Evolutionary conservation across 2,113 vertebrate genomes (phyloP).

Genomic region (Cochlearius cochlearius): DNA sequence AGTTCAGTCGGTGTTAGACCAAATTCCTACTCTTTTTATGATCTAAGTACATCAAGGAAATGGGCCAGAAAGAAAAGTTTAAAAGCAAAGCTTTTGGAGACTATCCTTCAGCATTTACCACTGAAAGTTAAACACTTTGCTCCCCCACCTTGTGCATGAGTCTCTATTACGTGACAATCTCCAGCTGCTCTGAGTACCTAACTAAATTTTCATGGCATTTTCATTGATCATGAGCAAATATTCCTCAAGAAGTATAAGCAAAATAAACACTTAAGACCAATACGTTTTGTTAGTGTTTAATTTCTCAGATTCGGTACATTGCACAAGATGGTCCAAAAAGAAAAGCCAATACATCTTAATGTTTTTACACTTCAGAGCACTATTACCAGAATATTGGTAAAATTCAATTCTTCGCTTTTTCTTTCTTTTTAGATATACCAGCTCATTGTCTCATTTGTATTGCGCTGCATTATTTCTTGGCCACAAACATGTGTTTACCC

Average conservation of each 20-base stretch:
- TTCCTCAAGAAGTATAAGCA: not conserved
- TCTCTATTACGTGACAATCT: not conserved
- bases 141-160: not conserved
- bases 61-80: not conserved
- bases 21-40: not conserved
- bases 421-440: not conserved
- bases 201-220: not conserved
- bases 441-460: not conserved
- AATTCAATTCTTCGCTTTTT: not conserved
- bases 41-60: not conserved
- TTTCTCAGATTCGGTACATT: not conserved
- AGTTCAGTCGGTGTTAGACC: not conserved
- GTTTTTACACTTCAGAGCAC: not conserved
- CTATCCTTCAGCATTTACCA: not conserved
- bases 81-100: not conserved
- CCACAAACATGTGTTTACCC: constrained; percentile 48
- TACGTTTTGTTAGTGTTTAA: not conserved
- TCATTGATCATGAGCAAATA: not conserved
- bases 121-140: not conserved
- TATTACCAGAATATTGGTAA: not conserved
- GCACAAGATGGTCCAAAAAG: not conserved
- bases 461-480: constrained; percentile 21
- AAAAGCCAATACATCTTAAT: not conserved
- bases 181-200: not conserved
- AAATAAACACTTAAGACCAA: not conserved